Conservation (phyloP, 2,888 invertebrate genomes). For the Capitulum mitella region DNA sequence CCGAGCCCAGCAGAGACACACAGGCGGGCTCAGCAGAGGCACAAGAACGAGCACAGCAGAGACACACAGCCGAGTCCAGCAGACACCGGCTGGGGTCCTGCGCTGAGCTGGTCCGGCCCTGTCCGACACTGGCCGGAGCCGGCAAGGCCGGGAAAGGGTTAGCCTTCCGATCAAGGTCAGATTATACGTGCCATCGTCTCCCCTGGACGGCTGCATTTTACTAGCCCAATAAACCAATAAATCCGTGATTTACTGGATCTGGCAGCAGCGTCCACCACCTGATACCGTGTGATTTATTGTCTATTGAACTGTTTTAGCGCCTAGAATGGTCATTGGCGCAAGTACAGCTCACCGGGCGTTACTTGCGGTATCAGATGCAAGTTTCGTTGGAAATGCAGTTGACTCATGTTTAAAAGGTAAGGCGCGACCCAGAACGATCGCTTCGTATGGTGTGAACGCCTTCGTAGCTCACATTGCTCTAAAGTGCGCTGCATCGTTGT, state of each 20-base stretch:
- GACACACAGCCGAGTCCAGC: too few relatives aligned
- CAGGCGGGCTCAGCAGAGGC: too few relatives aligned
- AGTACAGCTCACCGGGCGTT: not conserved
- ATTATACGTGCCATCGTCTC: not conserved
- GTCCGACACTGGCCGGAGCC: not conserved
- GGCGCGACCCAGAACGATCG: too few relatives aligned
- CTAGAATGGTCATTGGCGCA: not conserved
- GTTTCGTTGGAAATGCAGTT: too few relatives aligned
- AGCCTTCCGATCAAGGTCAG: conserved; percentile 20
- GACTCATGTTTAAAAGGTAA: too few relatives aligned
- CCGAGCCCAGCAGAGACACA: too few relatives aligned
- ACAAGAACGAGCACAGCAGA: too few relatives aligned
- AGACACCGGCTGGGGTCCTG: too few relatives aligned
- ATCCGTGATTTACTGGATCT: conserved; percentile 16
- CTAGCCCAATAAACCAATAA: not conserved
- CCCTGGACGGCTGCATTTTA: not conserved
- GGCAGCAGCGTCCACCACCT: not conserved
- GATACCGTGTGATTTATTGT: not conserved
- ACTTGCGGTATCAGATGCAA: not conserved
- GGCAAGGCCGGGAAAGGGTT: conserved; percentile 9
- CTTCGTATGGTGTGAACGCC: too few relatives aligned
- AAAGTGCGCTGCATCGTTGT: too few relatives aligned
- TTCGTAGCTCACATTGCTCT: too few relatives aligned
- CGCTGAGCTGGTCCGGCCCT: too few relatives aligned
- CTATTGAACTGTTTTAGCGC: not conserved